These are phyloP conservation scores for Nesoenas mayeri DNA, from an alignment of 2,113 vertebrate species.

Conservation along the genomic window DNA sequence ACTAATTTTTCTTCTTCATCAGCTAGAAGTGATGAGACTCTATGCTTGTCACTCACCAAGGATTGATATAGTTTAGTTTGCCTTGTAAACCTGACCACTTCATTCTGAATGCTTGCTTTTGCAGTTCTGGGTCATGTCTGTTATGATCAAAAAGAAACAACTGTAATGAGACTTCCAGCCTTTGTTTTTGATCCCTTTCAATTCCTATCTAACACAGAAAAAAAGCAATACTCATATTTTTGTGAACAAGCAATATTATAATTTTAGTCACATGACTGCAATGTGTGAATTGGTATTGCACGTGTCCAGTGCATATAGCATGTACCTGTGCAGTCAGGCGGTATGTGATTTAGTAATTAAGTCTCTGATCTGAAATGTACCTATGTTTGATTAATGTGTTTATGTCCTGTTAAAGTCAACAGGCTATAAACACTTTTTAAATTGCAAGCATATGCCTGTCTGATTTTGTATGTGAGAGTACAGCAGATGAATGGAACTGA, in stretches of 20 bases:
- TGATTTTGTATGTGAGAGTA: background rate
- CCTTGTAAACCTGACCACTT: background rate
- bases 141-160: background rate
- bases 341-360: background rate
- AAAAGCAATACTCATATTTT: background rate
- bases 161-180: background rate
- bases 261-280: background rate
- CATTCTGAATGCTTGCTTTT: background rate
- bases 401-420: background rate
- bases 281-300: background rate
- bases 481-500: background rate
- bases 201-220: background rate
- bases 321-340: background rate
- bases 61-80: background rate
- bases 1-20: background rate
- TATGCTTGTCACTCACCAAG: background rate
- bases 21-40: background rate
- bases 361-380: background rate
- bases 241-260: background rate
- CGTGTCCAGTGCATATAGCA: background rate
- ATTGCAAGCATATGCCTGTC: background rate
- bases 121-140: background rate
- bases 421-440: background rate
- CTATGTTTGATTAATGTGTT: background rate
- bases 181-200: background rate